Percentiles rank a stretch among this genome's conserved stretches.
phyloP scores from a whole-genome alignment of 2,888 invertebrate species.

The Cataglyphis cursor region DNA sequence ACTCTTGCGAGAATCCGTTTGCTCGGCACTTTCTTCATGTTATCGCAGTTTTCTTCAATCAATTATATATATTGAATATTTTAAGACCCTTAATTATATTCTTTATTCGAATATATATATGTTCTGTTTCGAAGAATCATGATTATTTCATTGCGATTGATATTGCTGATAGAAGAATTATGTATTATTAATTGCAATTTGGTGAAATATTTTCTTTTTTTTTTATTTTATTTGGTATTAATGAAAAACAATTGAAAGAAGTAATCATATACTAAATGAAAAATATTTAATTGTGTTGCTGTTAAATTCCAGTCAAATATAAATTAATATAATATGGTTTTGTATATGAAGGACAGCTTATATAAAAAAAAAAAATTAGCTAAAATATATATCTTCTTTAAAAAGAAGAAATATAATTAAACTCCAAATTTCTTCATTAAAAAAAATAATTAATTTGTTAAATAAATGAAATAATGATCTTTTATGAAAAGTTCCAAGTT shows the following conservation, averaged over 20 bases:
- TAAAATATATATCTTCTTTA: not conserved
- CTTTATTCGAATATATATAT: not conserved
- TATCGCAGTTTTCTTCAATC: not conserved
- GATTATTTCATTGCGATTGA: not conserved
- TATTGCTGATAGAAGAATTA: not conserved
- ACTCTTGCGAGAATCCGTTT: conserved; percentile 23
- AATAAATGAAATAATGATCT: not conserved
- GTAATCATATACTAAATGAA: not conserved
- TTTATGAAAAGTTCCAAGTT: not conserved
- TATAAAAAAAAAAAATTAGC: not conserved
- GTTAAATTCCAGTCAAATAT: not conserved
- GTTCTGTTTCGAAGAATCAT: not conserved
- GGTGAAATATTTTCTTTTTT: conserved; percentile 4
- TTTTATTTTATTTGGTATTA: not conserved
- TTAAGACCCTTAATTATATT: not conserved
- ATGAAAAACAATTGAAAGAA: conserved; percentile 18
- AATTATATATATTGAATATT: not conserved
- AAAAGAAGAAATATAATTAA: not conserved
- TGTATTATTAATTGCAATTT: not conserved
- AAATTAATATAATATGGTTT: not conserved
- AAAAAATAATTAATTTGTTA: not conserved
- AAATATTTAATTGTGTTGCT: not conserved
- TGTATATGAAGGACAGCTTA: not conserved
- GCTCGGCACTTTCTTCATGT: conserved; percentile 48
- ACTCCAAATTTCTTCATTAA: not conserved